Evolutionary conservation across 2,113 vertebrate genomes (phyloP).

Genomic region (Hylia prasina): DNA sequence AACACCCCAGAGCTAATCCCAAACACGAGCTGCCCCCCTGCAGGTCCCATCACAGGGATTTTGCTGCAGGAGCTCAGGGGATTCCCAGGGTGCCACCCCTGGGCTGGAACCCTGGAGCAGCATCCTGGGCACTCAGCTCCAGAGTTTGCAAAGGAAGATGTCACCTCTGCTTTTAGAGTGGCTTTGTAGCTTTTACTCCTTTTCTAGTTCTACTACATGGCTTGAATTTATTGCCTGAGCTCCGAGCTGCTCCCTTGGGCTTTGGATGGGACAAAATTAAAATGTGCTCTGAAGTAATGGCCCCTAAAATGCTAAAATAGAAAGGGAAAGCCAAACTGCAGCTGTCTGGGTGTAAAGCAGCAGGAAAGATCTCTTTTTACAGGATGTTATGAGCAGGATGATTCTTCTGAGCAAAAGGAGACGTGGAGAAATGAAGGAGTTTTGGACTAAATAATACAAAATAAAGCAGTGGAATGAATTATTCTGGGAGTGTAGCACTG

Average conservation of each 20-base stretch:
- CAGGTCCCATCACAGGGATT: neutral
- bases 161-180: neutral
- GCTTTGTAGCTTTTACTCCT: neutral
- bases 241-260: neutral
- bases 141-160: no score
- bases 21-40: neutral
- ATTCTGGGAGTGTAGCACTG: neutral
- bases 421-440: rapidly evolving
- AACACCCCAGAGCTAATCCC: neutral
- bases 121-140: rapidly evolving
- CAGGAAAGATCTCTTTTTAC: neutral
- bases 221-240: neutral
- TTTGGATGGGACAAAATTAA: neutral
- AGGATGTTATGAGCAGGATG: neutral
- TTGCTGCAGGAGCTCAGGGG: neutral
- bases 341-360: neutral
- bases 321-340: neutral
- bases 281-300: neutral
- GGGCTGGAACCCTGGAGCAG: neutral
- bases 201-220: neutral
- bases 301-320: neutral
- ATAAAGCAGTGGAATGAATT: neutral
- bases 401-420: neutral
- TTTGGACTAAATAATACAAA: neutral
- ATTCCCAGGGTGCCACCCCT: neutral